Conservation (phyloP, 2,888 invertebrate species). For the Heteromurus nitidus region DNA sequence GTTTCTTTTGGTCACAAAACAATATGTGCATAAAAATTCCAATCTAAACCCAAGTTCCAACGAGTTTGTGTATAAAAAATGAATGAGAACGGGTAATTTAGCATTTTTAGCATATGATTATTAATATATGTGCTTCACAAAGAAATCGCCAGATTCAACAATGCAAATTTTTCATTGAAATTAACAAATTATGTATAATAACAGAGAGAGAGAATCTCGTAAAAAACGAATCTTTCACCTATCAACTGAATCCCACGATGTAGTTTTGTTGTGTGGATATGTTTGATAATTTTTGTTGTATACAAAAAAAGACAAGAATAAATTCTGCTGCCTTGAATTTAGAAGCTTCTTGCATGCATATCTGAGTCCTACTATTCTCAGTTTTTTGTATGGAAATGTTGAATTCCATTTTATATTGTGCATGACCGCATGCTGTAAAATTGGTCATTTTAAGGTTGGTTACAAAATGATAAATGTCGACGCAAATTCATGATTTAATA, state of each 20-base stretch:
- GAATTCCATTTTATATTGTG: conserved; percentile 34
- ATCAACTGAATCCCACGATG: conserved; percentile 10
- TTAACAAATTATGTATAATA: conserved; percentile 53
- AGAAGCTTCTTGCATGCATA: conserved; percentile 34
- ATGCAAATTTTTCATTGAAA: conserved; percentile 47
- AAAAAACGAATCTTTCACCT: background rate
- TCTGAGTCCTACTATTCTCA: conserved; percentile 15
- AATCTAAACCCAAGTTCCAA: conserved; percentile 10
- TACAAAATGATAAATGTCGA: conserved; percentile 73
- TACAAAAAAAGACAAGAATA: conserved; percentile 4
- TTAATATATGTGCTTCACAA: too few relatives aligned
- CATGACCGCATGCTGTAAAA: conserved; percentile 72
- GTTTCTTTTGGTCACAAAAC: too few relatives aligned
- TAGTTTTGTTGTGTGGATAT: background rate
- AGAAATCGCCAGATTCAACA: too few relatives aligned
- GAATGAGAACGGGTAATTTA: background rate
- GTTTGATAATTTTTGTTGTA: background rate
- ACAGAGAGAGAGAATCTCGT: conserved; percentile 23
- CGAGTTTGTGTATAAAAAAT: conserved; percentile 1
- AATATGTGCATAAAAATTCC: conserved; percentile 53
- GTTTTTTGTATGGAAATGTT: conserved; percentile 44
- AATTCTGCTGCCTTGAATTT: too few relatives aligned
- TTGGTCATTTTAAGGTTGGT: conserved; percentile 73
- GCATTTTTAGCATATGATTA: background rate
- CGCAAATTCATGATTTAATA: conserved; percentile 73